A percentile compares a stretch with the other conserved stretches of the same genome.
Conservation (phyloP, 2,113 vertebrate species). For the Hydropotes inermis region DNA sequence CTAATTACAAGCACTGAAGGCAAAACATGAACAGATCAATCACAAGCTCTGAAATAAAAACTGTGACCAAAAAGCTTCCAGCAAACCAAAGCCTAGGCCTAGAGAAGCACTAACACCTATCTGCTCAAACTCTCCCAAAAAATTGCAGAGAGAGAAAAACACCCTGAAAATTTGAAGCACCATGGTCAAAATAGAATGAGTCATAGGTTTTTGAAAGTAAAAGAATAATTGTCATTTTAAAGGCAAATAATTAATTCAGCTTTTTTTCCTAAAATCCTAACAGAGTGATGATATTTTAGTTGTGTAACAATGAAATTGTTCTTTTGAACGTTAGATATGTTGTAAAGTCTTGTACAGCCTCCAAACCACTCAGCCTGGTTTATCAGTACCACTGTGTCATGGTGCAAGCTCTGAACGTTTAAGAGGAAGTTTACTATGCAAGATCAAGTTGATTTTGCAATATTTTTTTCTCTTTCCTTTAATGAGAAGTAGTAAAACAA, state of each 20-base stretch:
- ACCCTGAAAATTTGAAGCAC: not conserved
- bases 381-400: not conserved
- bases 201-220: not conserved
- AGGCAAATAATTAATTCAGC: not conserved
- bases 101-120: not conserved
- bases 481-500: not conserved
- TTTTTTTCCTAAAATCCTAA: not conserved
- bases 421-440: not conserved
- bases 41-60: not conserved
- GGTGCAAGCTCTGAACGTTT: not conserved
- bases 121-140: not conserved
- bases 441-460: not conserved
- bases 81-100: not conserved
- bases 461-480: not conserved
- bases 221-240: not conserved
- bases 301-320: not conserved
- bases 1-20: not conserved
- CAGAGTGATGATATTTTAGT: not conserved
- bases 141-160: not conserved
- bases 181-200: not conserved
- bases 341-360: not conserved
- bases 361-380: not conserved
- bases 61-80: not conserved
- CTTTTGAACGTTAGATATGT: not conserved
- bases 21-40: not conserved